These are phyloP conservation scores for Myripristis murdjan DNA, from an alignment of 2,797 vertebrate genomes.

Conservation along the genomic window DNA sequence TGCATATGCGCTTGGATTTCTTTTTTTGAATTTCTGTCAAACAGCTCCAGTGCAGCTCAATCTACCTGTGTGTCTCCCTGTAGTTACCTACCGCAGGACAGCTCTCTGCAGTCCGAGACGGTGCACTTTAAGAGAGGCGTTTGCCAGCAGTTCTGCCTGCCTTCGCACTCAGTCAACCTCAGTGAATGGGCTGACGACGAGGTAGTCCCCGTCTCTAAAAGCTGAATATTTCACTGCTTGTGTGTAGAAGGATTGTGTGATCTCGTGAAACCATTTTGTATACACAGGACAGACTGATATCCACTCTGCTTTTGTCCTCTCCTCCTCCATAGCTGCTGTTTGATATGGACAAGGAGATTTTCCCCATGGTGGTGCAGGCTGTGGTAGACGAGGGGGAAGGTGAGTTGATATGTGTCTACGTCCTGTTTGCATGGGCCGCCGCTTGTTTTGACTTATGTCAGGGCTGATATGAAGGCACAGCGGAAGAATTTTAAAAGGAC, in stretches of 20 bases:
- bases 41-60: neutral
- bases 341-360: slow-evolving; percentile 95
- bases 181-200: slow-evolving; percentile 97
- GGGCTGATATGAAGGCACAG: slow-evolving; percentile 1
- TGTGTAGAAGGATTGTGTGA: neutral
- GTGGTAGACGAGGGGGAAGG: slow-evolving; percentile 97
- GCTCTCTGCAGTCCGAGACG: slow-evolving; percentile 95
- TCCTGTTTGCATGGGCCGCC: neutral
- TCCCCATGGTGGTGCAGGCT: slow-evolving; percentile 96
- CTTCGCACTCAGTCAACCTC: slow-evolving; percentile 96
- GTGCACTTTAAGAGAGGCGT: slow-evolving; percentile 96
- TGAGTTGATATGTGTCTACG: slow-evolving; percentile 56
- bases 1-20: neutral
- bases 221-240: neutral
- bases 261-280: neutral
- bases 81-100: slow-evolving; percentile 95
- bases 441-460: neutral
- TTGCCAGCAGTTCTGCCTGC: slow-evolving; percentile 97
- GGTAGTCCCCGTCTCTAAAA: slow-evolving; percentile 75
- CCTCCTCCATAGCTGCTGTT: slow-evolving; percentile 89
- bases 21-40: neutral
- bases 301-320: neutral
- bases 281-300: neutral
- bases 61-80: slow-evolving; percentile 15
- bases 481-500: slow-evolving; percentile 18